Evolutionary conservation across 2,888 invertebrate species (phyloP).

Genomic region (Baronia brevicornis): DNA sequence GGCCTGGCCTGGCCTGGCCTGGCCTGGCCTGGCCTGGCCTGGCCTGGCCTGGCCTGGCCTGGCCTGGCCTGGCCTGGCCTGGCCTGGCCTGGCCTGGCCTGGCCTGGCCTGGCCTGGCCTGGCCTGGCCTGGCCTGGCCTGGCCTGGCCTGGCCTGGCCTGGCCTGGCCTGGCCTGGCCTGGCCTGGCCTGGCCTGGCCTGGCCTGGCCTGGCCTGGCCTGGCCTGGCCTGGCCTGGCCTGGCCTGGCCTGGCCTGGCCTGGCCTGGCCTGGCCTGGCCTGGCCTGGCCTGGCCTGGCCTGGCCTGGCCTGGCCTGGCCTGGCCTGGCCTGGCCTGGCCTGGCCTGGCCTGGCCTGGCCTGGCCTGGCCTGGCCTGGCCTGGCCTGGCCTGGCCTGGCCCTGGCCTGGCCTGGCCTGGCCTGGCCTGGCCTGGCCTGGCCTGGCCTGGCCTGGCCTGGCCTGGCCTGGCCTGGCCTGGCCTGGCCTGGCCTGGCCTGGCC

Average conservation of each 20-base stretch:
- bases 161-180: slow-evolving; percentile 20
- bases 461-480: slow-evolving; percentile 9
- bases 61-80: too few relatives aligned
- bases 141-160: too few relatives aligned
- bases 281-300: slow-evolving; percentile 6
- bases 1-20: too few relatives aligned
- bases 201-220: slow-evolving; percentile 19
- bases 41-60: too few relatives aligned
- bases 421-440: slow-evolving; percentile 3
- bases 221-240: slow-evolving; percentile 18
- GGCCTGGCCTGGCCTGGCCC: slow-evolving; percentile 1
- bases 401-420: slow-evolving; percentile 5
- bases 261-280: slow-evolving; percentile 4
- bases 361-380: slow-evolving; percentile 5
- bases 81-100: too few relatives aligned
- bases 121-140: too few relatives aligned
- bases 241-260: slow-evolving; percentile 17
- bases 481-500: slow-evolving; percentile 12
- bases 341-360: slow-evolving; percentile 7
- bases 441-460: slow-evolving; percentile 3
- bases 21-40: too few relatives aligned
- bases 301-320: slow-evolving; percentile 3
- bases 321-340: slow-evolving; percentile 5
- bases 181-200: slow-evolving; percentile 20
- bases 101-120: too few relatives aligned